Base-by-base conservation (phyloP, 2,113 vertebrate species). In the Bostrychus sinensis region DNA sequence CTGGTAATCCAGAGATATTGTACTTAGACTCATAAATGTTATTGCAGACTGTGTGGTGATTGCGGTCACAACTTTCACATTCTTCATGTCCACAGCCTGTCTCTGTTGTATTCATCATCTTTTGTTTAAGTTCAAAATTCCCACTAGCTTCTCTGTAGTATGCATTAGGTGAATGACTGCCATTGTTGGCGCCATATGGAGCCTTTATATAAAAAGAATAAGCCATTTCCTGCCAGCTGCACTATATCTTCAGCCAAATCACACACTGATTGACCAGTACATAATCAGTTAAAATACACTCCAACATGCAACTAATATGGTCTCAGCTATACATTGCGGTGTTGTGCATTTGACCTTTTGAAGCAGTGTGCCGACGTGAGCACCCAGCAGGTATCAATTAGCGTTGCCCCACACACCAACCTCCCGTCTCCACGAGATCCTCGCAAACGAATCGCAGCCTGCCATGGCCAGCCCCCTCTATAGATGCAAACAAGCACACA, bases 341-440 rank as follows among this genome's bases (percentile, higher is more conserved):
- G 25, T 42, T 68, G 57, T 58, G 28, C 51, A 62, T 73, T 2
- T 85, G 72, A 91, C 97, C 96, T 97, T 84, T 99, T 99, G 88
- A 99, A 98, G 77, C 97, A 99, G 55, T 99, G 97, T 2, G 97
- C 96, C 0, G 96, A 96, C 3, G 96, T 99, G 56, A 99, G 94
- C 5, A 95, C 93, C 97, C 97, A 99, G 87, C 97, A 99, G 86
- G 94, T 95, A 79, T 93, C 94, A 70, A 99, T 93, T 17, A 99
- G 94, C 1, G 96, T 99, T 2, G 95, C 97, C 61, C 96, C 97
- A 56, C 97, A 99, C 42, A 99, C 91, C 59, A 99, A 86, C 55
- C 96, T 89, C 74, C 96, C 95, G 0, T 97, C 94, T 12, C 94
- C 93, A 0, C 93, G 93, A 30, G 94, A 87, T 3, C 94, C 94